Base-by-base conservation (phyloP, 2,113 vertebrate genomes). In the Amphiprion ocellaris region DNA sequence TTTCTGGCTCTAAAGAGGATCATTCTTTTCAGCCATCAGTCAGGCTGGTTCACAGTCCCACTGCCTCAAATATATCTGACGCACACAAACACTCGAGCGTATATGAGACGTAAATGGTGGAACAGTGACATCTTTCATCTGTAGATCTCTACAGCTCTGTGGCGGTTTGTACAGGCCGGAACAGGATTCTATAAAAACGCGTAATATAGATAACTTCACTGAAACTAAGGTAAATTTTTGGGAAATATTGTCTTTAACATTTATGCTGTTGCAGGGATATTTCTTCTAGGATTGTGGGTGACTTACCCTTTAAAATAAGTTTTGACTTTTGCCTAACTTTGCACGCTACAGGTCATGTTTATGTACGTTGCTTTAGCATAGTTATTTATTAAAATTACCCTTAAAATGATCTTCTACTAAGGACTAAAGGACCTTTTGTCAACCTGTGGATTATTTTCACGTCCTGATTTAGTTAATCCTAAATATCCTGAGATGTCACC, bases 1-100 rank as follows among this genome's bases (percentile, higher is more conserved):
- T 79, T 86, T 76, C 26, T 33, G 77, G 52, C 84, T 80, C 55
- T 74, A 80, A 86, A 92, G 84, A 91, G 81, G 84, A 90, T 90
- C 72, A 77, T 79, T 87, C 63, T 83, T 89, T 80, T 60, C 79
- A 78, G 82, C 74, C 79, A 67, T 91, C 80, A 71, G 77, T 86
- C 81, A 86, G 71, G 23, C 74, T 82, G 56, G 50, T 82, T 81
- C 63, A 55, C 68, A 69, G 63, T 78, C 28, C 74, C 47, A 81
- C 56, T 63, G 67, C 78, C 61, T 85, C 76, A 59, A 44, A 55
- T 77, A 61, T 77, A 67, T 82, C 37, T 82, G 30, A 65, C 72
- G 64, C 82, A 83, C 55, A 68, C 47, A 78, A 53, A 88, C 46
- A 61, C 23, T 63, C 0, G 8, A 66, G 66, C 47, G 53, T 44